Evolutionary conservation across 1,140 invertebrate species (phyloP), one percentile per base, ranked within the genome.

Genomic region (Drosophila sp.): DNA sequence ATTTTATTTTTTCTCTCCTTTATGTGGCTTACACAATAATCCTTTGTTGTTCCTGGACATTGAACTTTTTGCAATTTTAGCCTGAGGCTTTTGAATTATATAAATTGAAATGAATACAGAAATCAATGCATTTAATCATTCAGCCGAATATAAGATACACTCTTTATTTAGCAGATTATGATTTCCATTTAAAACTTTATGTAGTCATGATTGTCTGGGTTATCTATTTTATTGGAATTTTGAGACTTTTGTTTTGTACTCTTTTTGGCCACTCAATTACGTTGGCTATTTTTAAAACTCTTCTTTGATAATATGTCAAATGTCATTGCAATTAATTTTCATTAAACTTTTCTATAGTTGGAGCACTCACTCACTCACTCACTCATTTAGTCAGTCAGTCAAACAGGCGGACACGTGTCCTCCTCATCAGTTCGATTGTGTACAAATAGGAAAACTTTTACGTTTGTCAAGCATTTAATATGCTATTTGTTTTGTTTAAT

Each of bases 291-390:
- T 50, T 50, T 50, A 27, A 50, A 27, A n/a, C 33, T 69, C 8
- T 61, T 55, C 65, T 65, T 66, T 47, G 56, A 65, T 56, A 50
- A 69, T 66, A 81, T 78, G 77, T 86, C 82, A 86, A 78, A 67
- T 76, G 71, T 81, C 76, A 70, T 72, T 76, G 82, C 75, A 87
- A 87, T 86, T 60, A 38, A 35, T 63, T 64, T 69, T 38, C 29
- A 76, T 62, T 27, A 23, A 62, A 69, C 11, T 58, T 58, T 35
- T 8, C 23, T 58, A 38, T 4, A 23, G 32, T 35, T 50, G 6
- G 8, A 44, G 5, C 50, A 7, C 4, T 7, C 29, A n/a, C 5
- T 44, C 41, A 17, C 35, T 38, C 41, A 17, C 10, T 44, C 41
- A 23, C 41, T 44, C 41, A 17, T 23, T 47, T 23, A 23, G 44